Percentiles rank a stretch among this genome's conserved stretches.
phyloP scores from a whole-genome alignment of 2,113 vertebrate genomes.

The Labeo catla region DNA sequence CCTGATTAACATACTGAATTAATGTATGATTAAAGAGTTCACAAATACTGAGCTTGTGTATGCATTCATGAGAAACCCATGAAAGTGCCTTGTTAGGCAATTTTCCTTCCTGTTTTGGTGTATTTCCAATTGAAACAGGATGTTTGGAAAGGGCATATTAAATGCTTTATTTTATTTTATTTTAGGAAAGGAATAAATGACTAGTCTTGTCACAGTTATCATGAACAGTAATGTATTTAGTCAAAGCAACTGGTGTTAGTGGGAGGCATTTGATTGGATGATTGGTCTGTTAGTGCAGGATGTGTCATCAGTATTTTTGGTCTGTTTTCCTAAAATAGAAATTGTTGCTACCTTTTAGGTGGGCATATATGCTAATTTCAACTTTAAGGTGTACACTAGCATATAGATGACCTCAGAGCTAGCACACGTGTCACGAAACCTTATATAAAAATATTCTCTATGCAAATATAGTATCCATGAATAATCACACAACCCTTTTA shows the following conservation, averaged over 20 bases:
- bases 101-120: not conserved
- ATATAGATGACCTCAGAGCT: not conserved
- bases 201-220: not conserved
- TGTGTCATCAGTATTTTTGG: not conserved
- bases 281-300: not conserved
- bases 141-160: not conserved
- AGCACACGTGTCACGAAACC: not conserved
- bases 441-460: not conserved
- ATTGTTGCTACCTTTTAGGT: not conserved
- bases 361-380: not conserved
- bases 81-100: not conserved
- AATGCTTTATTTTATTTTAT: not conserved
- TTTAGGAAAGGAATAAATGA: not conserved
- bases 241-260: not conserved
- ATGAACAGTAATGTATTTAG: not conserved
- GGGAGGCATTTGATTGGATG: not conserved
- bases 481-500: constrained; percentile 3
- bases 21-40: constrained; percentile 26
- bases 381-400: not conserved
- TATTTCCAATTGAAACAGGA: not conserved
- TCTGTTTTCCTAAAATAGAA: not conserved
- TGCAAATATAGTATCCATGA: not conserved
- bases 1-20: constrained; percentile 12
- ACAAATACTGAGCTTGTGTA: not conserved
- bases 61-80: not conserved